A percentile compares a stretch with the other conserved stretches of the same genome.
phyloP scores from a whole-genome alignment of 2,888 invertebrate genomes.

The Phortica okadai region DNA sequence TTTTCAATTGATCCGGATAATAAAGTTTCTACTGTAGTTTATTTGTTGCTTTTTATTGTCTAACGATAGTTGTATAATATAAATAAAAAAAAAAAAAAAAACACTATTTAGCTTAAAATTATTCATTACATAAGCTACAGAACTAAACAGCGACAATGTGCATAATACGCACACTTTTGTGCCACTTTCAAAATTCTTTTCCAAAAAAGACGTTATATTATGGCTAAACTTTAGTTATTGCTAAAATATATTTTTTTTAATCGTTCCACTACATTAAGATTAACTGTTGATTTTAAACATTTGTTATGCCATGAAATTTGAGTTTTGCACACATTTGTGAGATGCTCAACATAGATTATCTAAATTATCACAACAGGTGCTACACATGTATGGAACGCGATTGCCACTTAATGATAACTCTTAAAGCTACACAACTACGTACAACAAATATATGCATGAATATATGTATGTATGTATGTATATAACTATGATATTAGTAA shows the following conservation, averaged over 20 bases:
- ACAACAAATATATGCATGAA: not conserved
- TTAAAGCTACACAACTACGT: conserved; percentile 7
- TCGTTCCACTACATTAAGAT: not conserved
- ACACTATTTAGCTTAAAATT: not conserved
- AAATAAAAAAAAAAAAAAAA: not conserved
- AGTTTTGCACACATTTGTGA: not conserved
- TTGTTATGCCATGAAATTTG: not conserved
- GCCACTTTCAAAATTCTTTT: not conserved
- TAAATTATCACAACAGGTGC: conserved; percentile 3
- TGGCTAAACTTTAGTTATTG: conserved; percentile 5
- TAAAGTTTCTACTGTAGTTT: no score
- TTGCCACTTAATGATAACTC: not conserved
- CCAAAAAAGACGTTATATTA: not conserved
- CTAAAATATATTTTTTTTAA: not conserved
- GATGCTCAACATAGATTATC: not conserved
- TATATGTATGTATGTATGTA: not conserved
- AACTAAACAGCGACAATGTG: not conserved
- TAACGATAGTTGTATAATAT: not conserved
- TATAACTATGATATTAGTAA: conserved; percentile 7
- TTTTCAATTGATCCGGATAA: no score
- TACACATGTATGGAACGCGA: not conserved
- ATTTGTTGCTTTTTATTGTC: not conserved
- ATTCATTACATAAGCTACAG: not conserved
- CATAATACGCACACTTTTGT: not conserved
- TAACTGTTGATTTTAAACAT: no score